phyloP scores from a whole-genome alignment of 2,888 invertebrate species.

The Agriopis aurantiaria region DNA sequence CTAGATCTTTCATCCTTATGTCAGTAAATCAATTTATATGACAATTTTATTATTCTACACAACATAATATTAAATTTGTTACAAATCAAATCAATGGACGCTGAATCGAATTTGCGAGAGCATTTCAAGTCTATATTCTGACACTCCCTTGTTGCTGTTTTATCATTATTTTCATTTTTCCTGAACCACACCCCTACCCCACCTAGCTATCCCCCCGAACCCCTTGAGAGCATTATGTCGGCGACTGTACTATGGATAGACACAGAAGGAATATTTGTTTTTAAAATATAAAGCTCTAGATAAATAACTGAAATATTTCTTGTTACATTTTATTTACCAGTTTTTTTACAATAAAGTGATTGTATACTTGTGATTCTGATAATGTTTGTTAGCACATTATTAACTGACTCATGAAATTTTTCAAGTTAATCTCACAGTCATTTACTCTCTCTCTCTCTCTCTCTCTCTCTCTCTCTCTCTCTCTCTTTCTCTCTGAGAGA shows the following conservation, averaged over 20 bases:
- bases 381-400: too few species aligned
- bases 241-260: slow-evolving; percentile 27
- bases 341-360: too few species aligned
- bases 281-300: neutral
- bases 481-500: too few species aligned
- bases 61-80: neutral
- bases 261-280: slow-evolving; percentile 6
- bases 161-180: slow-evolving; percentile 50
- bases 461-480: too few species aligned
- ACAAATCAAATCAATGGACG: slow-evolving; percentile 30
- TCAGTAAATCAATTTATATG: too few species aligned
- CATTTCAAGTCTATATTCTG: slow-evolving; percentile 39
- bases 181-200: slow-evolving; percentile 14
- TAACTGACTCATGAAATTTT: too few species aligned
- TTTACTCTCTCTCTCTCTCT: too few species aligned
- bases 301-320: neutral
- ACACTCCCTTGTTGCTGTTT: slow-evolving; percentile 41
- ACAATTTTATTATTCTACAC: too few species aligned
- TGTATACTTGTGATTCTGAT: too few species aligned
- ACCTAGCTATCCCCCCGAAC: slow-evolving; percentile 18
- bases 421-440: too few species aligned
- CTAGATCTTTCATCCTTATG: too few species aligned
- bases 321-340: too few species aligned
- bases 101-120: slow-evolving; percentile 42
- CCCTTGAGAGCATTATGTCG: slow-evolving; percentile 39